These are phyloP conservation scores for Patagioenas fasciata DNA, from an alignment of 2,113 vertebrate genomes.

Conservation along the genomic window DNA sequence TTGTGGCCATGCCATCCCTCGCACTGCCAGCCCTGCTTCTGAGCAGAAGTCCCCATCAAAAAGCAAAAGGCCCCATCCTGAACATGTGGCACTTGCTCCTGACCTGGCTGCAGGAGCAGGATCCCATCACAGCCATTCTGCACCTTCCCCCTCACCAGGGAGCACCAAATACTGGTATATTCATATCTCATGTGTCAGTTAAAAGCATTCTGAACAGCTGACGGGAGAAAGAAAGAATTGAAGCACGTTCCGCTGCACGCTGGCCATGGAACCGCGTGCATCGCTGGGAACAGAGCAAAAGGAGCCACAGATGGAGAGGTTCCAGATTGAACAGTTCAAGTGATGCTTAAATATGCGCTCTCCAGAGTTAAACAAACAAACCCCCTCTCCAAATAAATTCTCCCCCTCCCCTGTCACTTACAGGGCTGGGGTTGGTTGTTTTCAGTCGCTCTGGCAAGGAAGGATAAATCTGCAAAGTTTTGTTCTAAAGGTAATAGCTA, in stretches of 20 bases:
- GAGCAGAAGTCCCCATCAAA: not conserved
- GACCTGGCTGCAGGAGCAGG: not conserved
- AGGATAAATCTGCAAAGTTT: conserved; percentile 1
- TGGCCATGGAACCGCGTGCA: not conserved
- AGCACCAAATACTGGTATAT: not conserved
- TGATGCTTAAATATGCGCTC: not conserved
- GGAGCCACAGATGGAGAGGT: not conserved
- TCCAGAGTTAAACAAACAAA: conserved; percentile 16
- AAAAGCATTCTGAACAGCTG: not conserved
- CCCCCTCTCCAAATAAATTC: not conserved
- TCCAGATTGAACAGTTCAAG: not conserved
- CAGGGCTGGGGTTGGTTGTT: not conserved
- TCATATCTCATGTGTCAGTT: not conserved
- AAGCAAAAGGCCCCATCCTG: not conserved
- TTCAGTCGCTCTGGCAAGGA: not conserved
- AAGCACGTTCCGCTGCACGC: not conserved
- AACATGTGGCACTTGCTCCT: not conserved
- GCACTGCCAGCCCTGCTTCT: not conserved
- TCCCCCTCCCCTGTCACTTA: not conserved
- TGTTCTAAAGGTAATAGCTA: not conserved
- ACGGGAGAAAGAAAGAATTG: not conserved
- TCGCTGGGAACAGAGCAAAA: not conserved
- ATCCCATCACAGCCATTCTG: not conserved
- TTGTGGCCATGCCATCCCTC: not conserved
- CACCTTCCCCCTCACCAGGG: not conserved